Evolutionary conservation across 1,140 invertebrate genomes (phyloP).

Genomic region (Drosophila lowei): DNA sequence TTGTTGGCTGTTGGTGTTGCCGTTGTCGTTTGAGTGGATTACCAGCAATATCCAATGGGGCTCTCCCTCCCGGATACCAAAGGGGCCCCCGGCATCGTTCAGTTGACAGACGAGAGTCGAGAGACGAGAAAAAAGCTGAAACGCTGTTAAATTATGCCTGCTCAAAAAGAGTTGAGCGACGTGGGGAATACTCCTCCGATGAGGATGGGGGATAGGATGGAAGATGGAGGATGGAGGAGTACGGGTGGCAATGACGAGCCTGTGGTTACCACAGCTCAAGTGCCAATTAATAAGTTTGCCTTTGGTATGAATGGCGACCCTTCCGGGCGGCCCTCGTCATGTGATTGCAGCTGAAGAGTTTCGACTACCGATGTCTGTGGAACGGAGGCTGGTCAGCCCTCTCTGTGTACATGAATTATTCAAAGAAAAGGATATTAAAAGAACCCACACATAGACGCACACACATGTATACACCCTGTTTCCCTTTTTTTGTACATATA

Average conservation of each 20-base stretch:
- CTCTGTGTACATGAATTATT: constrained; percentile 69
- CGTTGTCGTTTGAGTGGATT: constrained; percentile 66
- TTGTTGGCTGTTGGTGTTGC: constrained; percentile 23
- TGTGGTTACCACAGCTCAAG: constrained; percentile 70
- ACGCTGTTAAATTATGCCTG: constrained; percentile 75
- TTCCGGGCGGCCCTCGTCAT: constrained; percentile 54
- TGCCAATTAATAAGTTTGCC: constrained; percentile 80
- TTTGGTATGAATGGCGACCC: constrained; percentile 60
- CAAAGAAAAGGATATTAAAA: constrained; percentile 80
- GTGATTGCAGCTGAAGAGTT: constrained; percentile 65
- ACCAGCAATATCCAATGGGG: constrained; percentile 64
- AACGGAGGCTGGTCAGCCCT: constrained; percentile 48
- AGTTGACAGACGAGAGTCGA: constrained; percentile 48
- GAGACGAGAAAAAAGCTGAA: constrained; percentile 31
- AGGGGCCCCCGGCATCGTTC: constrained; percentile 40
- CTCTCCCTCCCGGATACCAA: constrained; percentile 1
- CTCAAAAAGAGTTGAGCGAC: constrained; percentile 70
- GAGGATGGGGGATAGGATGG: constrained; percentile 7
- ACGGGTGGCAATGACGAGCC: constrained; percentile 24
- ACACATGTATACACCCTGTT: constrained; percentile 17
- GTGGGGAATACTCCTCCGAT: constrained; percentile 16
- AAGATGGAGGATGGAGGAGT: not conserved
- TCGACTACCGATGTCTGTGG: constrained; percentile 15
- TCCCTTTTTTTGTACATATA: constrained; percentile 28
- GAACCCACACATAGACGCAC: constrained; percentile 54